These are phyloP conservation scores for Turritopsis rubra DNA, from an alignment of 30 jellyfish, hydroid and myxozoan genomes.

Conservation along the genomic window DNA sequence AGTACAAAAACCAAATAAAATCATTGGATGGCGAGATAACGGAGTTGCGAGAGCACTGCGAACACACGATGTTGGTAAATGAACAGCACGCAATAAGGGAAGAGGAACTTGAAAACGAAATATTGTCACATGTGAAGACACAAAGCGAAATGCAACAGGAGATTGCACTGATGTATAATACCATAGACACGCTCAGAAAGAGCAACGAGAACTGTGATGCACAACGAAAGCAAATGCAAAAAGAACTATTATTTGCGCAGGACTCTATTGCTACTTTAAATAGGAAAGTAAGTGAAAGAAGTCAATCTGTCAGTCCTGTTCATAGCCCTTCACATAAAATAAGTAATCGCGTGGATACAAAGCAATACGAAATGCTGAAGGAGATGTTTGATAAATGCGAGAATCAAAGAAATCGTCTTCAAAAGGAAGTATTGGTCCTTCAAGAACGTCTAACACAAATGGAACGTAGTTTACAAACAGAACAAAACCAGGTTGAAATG, in stretches of 20 bases:
- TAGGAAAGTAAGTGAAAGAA: not conserved
- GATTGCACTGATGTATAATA: conserved; percentile 5
- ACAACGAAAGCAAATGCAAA: conserved; percentile 23
- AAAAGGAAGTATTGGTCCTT: conserved; percentile 36
- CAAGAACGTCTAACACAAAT: conserved; percentile 32
- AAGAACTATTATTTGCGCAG: not conserved
- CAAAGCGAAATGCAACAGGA: conserved; percentile 35
- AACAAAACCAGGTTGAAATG: not conserved
- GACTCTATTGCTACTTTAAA: conserved; percentile 7
- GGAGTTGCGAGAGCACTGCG: not conserved
- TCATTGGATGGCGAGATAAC: not conserved
- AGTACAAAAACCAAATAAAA: not conserved
- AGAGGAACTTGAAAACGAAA: conserved; percentile 28
- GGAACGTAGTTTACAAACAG: not conserved
- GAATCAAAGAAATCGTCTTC: conserved; percentile 42
- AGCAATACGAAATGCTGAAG: conserved; percentile 24
- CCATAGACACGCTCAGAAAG: conserved; percentile 30
- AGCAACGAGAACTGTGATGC: conserved; percentile 31
- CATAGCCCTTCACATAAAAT: not conserved
- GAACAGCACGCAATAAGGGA: not conserved
- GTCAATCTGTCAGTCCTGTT: not conserved
- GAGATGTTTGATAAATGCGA: conserved; percentile 51
- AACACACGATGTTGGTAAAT: not conserved
- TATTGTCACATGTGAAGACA: conserved; percentile 9
- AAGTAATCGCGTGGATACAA: not conserved